Conservation (phyloP, 2,888 invertebrate genomes). For the Heteropelma amictum region DNA sequence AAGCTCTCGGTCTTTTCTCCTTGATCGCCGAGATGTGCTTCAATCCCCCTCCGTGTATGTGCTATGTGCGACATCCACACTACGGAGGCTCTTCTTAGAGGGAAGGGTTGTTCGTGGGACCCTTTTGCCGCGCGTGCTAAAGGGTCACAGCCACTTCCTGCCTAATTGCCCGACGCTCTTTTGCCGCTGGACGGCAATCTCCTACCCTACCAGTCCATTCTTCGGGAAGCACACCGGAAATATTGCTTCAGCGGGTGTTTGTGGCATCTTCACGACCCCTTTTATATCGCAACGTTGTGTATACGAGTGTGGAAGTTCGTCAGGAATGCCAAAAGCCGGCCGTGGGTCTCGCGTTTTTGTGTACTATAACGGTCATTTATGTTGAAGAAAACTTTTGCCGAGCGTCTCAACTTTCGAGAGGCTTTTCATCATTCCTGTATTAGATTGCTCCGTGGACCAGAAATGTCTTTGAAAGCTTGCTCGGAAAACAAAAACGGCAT, state of each 20-base stretch:
- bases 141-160: conserved; percentile 71
- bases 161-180: conserved; percentile 68
- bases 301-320: neutral
- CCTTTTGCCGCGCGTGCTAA: conserved; percentile 58
- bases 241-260: conserved; percentile 66
- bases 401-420: neutral
- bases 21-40: neutral
- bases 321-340: neutral
- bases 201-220: conserved; percentile 20
- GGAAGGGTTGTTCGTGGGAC: conserved; percentile 15
- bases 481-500: no score
- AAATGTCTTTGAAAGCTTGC: no score
- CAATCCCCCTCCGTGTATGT: neutral
- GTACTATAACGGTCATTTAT: no score
- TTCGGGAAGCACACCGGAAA: conserved; percentile 68
- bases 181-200: conserved; percentile 53
- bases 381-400: no score
- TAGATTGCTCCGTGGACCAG: no score
- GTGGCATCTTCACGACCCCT: conserved; percentile 51
- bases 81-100: neutral
- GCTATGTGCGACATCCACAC: neutral
- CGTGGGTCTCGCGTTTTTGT: no score
- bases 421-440: no score
- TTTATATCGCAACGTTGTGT: conserved; percentile 4
- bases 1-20: neutral